Evolutionary conservation across 2,888 invertebrate species (phyloP).

Genomic region (Protula sp.): DNA sequence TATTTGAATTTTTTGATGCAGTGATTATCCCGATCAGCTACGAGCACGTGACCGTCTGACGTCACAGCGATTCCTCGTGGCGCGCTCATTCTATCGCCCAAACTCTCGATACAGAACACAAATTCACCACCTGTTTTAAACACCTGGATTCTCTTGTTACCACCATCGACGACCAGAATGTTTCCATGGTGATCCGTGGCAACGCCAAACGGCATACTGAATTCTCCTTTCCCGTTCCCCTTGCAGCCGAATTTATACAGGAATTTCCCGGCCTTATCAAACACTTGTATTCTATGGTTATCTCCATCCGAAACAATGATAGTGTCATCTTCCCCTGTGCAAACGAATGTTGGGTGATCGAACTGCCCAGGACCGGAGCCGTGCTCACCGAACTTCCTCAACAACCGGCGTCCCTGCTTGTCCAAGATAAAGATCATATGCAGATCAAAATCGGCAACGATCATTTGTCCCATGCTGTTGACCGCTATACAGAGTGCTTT

Average conservation of each 20-base stretch:
- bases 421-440: constrained; percentile 20
- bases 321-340: constrained; percentile 18
- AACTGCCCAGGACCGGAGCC: constrained; percentile 22
- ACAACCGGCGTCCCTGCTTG: constrained; percentile 12
- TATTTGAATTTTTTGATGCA: constrained; percentile 26
- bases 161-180: constrained; percentile 25
- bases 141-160: constrained; percentile 23
- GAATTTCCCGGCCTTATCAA: constrained; percentile 19
- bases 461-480: constrained; percentile 17
- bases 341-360: constrained; percentile 24
- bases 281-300: constrained; percentile 22
- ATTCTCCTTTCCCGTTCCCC: constrained; percentile 22
- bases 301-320: constrained; percentile 24
- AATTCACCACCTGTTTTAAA: constrained; percentile 16
- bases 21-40: constrained; percentile 26
- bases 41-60: constrained; percentile 19
- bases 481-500: constrained; percentile 22
- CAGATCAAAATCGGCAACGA: constrained; percentile 22
- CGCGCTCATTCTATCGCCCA: constrained; percentile 16
- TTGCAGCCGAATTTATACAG: constrained; percentile 15
- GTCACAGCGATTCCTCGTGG: constrained; percentile 26
- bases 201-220: constrained; percentile 24
- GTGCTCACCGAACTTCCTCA: constrained; percentile 16
- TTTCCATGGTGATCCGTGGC: constrained; percentile 22
- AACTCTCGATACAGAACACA: constrained; percentile 20